phyloP scores from a whole-genome alignment of 2,797 vertebrate genomes.

The Luscinia luscinia region DNA sequence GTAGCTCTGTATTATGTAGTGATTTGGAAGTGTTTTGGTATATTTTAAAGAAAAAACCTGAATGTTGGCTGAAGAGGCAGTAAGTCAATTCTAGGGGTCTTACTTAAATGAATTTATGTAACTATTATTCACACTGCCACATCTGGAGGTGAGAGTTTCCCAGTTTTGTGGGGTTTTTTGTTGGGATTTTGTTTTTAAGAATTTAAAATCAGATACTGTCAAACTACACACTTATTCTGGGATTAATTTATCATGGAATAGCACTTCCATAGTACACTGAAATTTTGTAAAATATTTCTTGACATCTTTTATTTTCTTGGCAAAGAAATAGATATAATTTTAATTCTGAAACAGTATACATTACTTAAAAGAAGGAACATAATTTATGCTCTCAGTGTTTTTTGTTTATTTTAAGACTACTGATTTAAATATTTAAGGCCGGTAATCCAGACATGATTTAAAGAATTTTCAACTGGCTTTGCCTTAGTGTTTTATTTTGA shows the following conservation, averaged over 20 bases:
- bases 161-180: background rate
- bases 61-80: background rate
- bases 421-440: background rate
- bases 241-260: background rate
- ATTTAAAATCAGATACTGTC: background rate
- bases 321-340: background rate
- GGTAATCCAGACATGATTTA: background rate
- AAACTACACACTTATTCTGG: background rate
- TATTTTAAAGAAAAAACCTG: background rate
- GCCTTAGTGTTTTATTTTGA: background rate
- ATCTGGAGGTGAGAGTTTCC: background rate
- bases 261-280: background rate
- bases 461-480: background rate
- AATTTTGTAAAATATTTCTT: background rate
- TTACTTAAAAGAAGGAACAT: background rate
- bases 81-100: background rate
- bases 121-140: background rate
- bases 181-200: background rate
- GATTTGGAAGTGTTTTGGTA: accelerated
- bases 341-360: background rate
- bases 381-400: background rate
- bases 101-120: background rate
- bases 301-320: background rate
- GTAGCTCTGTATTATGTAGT: background rate
- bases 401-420: background rate